Conservation (phyloP, 2,888 invertebrate genomes). For the Catonia carolina region DNA sequence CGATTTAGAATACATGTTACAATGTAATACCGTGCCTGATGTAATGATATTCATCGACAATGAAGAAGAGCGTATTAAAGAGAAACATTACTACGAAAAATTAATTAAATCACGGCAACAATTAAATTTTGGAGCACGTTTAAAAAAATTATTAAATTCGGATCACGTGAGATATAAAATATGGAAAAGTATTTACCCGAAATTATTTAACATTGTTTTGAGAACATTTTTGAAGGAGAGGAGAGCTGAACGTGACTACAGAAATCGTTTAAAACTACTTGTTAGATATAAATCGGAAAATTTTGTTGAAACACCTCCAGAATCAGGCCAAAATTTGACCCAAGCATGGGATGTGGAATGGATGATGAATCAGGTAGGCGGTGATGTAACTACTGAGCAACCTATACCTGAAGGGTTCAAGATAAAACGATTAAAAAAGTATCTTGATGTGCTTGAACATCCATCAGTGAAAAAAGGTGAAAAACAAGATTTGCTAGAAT, state of each 20-base stretch:
- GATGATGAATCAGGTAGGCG: no score
- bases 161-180: neutral
- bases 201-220: conserved; percentile 7
- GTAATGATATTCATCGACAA: neutral
- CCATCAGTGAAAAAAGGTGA: no score
- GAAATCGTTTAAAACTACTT: no score
- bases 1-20: neutral
- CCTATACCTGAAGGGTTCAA: no score
- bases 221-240: neutral
- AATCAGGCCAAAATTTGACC: no score
- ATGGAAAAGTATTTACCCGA: neutral
- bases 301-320: no score
- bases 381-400: no score
- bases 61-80: neutral
- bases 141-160: neutral
- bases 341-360: no score
- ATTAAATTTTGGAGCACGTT: neutral
- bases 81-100: neutral
- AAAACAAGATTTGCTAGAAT: no score
- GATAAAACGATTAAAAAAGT: no score
- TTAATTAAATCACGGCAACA: neutral
- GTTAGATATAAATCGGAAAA: no score
- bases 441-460: no score
- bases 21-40: neutral
- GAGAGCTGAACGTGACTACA: neutral